Conservation (phyloP, 2,797 vertebrate genomes). For the Chiroxiphia lanceolata region DNA sequence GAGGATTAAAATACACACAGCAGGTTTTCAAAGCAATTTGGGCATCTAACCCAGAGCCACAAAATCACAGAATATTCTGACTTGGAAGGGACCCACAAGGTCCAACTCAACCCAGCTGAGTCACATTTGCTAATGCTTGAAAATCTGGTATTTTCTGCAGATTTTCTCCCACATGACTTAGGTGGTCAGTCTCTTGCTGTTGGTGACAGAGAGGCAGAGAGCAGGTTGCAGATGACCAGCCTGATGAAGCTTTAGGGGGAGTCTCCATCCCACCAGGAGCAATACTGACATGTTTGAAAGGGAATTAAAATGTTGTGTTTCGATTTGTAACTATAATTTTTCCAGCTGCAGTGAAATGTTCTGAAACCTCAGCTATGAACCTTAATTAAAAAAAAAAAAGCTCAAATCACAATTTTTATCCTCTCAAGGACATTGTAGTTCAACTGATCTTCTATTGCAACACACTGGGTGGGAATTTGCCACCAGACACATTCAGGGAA, state of each 20-base stretch:
- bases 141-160: not conserved
- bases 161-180: not conserved
- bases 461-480: not conserved
- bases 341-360: not conserved
- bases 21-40: not conserved
- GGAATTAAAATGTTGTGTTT: not conserved
- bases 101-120: not conserved
- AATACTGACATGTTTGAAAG: not conserved
- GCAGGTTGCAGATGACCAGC: rapidly evolving
- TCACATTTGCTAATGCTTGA: not conserved
- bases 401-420: not conserved
- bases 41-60: not conserved
- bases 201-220: not conserved
- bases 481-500: not conserved
- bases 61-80: not conserved
- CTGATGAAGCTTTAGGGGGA: not conserved
- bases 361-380: not conserved
- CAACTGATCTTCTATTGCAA: not conserved
- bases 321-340: not conserved
- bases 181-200: not conserved
- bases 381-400: not conserved
- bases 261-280: not conserved
- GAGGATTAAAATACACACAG: not conserved
- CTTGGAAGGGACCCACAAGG: not conserved
- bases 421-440: not conserved